Conservation (phyloP, 2,113 vertebrate genomes). For the Gadus chalcogrammus region DNA sequence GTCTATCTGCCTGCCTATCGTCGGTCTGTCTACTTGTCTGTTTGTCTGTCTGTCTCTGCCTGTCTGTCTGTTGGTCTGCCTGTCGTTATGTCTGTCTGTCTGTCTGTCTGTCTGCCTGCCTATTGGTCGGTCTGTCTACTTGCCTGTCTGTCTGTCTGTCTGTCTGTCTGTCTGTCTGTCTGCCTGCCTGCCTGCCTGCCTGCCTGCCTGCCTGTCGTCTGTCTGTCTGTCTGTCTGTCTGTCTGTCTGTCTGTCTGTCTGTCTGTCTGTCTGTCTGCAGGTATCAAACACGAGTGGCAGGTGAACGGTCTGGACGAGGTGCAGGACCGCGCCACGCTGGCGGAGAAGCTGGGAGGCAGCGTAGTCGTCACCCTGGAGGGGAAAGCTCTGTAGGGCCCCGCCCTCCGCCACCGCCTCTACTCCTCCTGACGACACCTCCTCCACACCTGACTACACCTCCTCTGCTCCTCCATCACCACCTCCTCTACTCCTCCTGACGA, state of each 20-base stretch:
- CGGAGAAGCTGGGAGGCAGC: conserved; percentile 88
- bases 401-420: not conserved
- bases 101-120: conserved; percentile 8
- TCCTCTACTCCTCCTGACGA: too few relatives aligned
- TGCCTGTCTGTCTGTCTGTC: too few relatives aligned
- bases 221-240: conserved; percentile 1
- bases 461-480: too few relatives aligned
- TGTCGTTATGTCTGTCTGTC: too few relatives aligned
- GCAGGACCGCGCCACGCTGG: conserved; percentile 86
- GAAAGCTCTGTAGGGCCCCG: conserved; percentile 85
- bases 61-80: too few relatives aligned
- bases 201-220: not conserved
- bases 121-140: too few relatives aligned
- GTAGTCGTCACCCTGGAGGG: conserved; percentile 93
- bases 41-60: too few relatives aligned
- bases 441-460: too few relatives aligned
- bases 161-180: too few relatives aligned
- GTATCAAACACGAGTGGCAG: conserved; percentile 95
- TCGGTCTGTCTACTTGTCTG: too few relatives aligned
- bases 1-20: too few relatives aligned
- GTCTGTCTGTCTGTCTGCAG: conserved; percentile 51
- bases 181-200: conserved; percentile 2
- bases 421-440: not conserved
- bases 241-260: too few relatives aligned
- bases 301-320: conserved; percentile 94